phyloP scores from a whole-genome alignment of 2,113 vertebrate genomes.

The Myotis davidii region DNA sequence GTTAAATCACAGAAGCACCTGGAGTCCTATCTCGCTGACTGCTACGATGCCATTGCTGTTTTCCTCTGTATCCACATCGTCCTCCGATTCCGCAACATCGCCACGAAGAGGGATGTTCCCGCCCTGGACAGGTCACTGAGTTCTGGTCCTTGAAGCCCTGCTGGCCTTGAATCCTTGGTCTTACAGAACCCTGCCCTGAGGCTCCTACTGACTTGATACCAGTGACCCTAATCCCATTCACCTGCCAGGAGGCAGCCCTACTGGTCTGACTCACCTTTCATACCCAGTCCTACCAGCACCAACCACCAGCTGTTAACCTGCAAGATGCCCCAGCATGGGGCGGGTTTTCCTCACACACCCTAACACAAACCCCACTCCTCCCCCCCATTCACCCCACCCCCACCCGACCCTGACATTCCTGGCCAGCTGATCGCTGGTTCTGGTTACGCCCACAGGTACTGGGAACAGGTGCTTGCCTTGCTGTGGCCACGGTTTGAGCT shows the following conservation, averaged over 20 bases:
- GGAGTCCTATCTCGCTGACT: constrained; percentile 91
- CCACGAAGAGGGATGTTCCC: constrained; percentile 91
- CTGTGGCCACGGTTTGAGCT: constrained; percentile 94
- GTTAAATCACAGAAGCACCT: constrained; percentile 89
- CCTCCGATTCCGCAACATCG: constrained; percentile 92
- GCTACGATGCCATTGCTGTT: constrained; percentile 94
- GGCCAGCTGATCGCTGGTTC: constrained; percentile 8
- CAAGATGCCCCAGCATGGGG: background rate
- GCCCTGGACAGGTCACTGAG: constrained; percentile 92
- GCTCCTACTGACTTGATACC: background rate
- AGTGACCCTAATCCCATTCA: background rate
- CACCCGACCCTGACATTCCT: background rate
- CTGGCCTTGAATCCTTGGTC: background rate
- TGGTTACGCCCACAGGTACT: constrained; percentile 87
- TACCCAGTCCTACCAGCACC: background rate
- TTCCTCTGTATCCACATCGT: constrained; percentile 96
- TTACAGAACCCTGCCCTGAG: background rate
- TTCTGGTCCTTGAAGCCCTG: background rate
- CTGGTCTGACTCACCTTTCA: background rate
- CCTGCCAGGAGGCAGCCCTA: background rate
- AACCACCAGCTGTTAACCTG: background rate
- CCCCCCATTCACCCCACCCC: background rate
- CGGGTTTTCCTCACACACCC: background rate
- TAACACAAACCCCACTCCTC: background rate
- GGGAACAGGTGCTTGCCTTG: constrained; percentile 93